phyloP scores from a whole-genome alignment of 2,113 vertebrate genomes.

The Zosterops borbonicus region DNA sequence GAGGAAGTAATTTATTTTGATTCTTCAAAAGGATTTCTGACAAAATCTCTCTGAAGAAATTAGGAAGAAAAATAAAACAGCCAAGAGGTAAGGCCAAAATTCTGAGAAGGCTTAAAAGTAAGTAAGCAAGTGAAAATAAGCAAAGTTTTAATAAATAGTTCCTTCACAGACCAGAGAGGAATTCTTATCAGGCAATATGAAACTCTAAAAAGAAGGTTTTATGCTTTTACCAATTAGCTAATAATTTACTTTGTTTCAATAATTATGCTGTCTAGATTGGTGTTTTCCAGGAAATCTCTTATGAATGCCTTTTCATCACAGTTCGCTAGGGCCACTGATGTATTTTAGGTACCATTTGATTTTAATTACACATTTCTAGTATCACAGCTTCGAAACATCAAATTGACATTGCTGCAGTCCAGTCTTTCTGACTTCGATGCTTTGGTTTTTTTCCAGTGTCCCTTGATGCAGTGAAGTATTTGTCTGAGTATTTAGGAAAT shows the following conservation, averaged over 20 bases:
- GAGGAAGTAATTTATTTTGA: conserved; percentile 16
- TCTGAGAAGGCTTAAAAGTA: not conserved
- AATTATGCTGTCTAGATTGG: not conserved
- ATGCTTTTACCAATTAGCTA: not conserved
- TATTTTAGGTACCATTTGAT: not conserved
- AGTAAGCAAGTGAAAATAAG: not conserved
- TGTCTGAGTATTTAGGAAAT: not conserved
- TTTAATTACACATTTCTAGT: not conserved
- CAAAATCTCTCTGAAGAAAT: conserved; percentile 8
- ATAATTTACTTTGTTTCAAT: not conserved
- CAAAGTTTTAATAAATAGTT: not conserved
- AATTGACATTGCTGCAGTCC: not conserved
- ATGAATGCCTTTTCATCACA: not conserved
- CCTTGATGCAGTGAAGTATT: not conserved
- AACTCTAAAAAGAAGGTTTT: not conserved
- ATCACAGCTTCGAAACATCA: not conserved
- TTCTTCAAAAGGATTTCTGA: conserved; percentile 32
- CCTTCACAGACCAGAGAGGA: not conserved
- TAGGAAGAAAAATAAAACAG: not conserved
- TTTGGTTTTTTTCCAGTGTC: not conserved
- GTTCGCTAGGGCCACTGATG: not conserved
- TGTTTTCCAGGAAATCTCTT: not conserved
- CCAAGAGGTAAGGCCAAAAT: not conserved
- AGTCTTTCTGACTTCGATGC: not conserved
- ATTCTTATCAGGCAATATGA: not conserved